Percentiles rank a stretch among this genome's conserved stretches.
These are phyloP conservation scores for Drosophila mettleri DNA, from an alignment of 2,888 invertebrate genomes.

Conservation along the genomic window DNA sequence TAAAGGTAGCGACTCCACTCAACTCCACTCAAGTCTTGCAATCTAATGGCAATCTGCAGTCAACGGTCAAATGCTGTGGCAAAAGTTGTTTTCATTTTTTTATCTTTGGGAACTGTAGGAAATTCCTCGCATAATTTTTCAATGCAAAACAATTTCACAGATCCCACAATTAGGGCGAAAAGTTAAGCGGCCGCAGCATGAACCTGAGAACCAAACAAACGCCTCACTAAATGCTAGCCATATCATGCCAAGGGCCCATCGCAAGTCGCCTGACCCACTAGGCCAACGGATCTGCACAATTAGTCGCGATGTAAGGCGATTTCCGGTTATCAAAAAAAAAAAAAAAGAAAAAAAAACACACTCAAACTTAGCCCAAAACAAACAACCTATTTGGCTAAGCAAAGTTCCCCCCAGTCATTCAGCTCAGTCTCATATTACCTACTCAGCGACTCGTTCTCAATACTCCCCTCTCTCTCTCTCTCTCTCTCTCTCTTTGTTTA, in stretches of 20 bases:
- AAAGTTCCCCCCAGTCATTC: constrained; percentile 13
- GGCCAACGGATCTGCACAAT: constrained; percentile 73
- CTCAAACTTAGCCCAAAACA: constrained; percentile 8
- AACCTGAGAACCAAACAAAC: constrained; percentile 33
- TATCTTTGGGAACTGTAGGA: constrained; percentile 55
- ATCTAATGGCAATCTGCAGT: constrained; percentile 28
- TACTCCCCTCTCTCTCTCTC: neutral
- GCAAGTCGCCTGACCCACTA: constrained; percentile 29
- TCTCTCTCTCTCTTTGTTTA: neutral
- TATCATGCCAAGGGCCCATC: constrained; percentile 45
- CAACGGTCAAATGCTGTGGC: constrained; percentile 60
- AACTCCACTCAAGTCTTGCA: neutral
- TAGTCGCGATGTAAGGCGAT: constrained; percentile 48
- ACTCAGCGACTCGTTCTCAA: constrained; percentile 24
- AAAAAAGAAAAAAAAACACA: constrained; percentile 1
- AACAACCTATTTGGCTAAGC: constrained; percentile 27
- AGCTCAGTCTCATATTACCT: constrained; percentile 37
- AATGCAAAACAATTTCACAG: constrained; percentile 51
- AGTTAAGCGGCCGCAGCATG: constrained; percentile 37
- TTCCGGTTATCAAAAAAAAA: constrained; percentile 39
- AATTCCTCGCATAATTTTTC: constrained; percentile 63
- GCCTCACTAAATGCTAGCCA: constrained; percentile 17
- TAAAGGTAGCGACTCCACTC: constrained; percentile 34
- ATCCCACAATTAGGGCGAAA: constrained; percentile 59
- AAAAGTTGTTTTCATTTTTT: constrained; percentile 8